phyloP scores from a whole-genome alignment of 2,113 vertebrate species.

The Lagopus muta region DNA sequence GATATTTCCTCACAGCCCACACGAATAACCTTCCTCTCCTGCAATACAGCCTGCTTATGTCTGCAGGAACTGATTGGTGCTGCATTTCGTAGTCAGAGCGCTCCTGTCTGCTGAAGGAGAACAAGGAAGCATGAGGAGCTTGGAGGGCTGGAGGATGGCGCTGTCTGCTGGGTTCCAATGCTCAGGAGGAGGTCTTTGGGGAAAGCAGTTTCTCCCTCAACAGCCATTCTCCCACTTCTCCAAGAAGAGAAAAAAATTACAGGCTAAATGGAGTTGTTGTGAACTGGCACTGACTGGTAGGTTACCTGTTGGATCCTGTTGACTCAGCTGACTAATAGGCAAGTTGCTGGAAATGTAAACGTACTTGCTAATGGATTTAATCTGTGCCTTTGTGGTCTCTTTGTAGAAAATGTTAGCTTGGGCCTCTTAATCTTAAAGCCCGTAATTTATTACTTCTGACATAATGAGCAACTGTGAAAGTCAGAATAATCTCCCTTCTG shows the following conservation, averaged over 20 bases:
- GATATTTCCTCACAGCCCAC: rapidly evolving
- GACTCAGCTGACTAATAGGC: neutral
- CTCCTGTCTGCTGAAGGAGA: neutral
- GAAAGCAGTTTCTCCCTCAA: neutral
- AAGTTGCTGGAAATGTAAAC: neutral
- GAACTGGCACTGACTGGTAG: neutral
- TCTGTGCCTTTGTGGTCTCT: neutral
- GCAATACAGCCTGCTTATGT: neutral
- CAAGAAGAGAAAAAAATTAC: neutral
- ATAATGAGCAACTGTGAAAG: neutral
- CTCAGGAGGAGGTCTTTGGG: neutral
- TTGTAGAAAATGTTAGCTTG: neutral
- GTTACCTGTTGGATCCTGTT: neutral
- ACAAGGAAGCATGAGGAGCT: neutral
- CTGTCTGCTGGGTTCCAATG: neutral
- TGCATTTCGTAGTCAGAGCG: neutral
- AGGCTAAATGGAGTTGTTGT: neutral
- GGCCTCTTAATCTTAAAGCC: neutral
- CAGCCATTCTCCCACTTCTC: neutral
- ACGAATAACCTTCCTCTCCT: neutral
- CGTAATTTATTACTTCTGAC: neutral
- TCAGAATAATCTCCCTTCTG: neutral
- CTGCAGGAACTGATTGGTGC: neutral
- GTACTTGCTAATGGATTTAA: neutral
- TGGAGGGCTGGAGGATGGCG: neutral